Evolutionary conservation across 2,888 invertebrate genomes (phyloP).

Genomic region (Venusia cambrica): DNA sequence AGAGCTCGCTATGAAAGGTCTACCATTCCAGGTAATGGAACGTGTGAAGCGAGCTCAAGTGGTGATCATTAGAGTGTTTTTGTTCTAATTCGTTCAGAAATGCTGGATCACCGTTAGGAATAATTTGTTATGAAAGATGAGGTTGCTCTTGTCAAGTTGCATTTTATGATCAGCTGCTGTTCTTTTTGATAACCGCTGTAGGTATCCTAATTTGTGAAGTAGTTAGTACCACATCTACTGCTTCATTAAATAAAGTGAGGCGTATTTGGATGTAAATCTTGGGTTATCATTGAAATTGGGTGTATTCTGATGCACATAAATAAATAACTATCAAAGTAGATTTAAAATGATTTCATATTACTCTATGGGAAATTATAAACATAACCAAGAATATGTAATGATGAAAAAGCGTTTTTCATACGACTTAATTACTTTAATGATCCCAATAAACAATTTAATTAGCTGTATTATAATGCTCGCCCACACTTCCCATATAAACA

Average conservation of each 20-base stretch:
- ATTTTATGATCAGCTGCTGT: slow-evolving; percentile 15
- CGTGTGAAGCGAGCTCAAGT: slow-evolving; percentile 68
- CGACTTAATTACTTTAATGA: slow-evolving; percentile 18
- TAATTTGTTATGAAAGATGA: slow-evolving; percentile 30
- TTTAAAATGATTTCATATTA: too few species aligned
- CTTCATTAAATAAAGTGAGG: too few species aligned
- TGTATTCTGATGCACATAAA: too few species aligned
- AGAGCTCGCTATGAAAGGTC: slow-evolving; percentile 39
- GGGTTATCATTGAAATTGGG: too few species aligned
- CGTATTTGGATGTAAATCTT: too few species aligned
- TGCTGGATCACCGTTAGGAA: slow-evolving; percentile 32
- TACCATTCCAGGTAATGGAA: slow-evolving; percentile 71
- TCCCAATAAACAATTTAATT: slow-evolving; percentile 20
- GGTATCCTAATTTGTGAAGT: too few species aligned
- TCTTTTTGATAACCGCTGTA: too few species aligned
- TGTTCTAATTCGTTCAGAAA: slow-evolving; percentile 49
- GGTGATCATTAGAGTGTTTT: slow-evolving; percentile 63
- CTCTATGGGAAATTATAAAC: too few species aligned
- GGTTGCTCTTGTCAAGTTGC: slow-evolving; percentile 16
- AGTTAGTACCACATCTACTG: too few species aligned
- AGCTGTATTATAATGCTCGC: slow-evolving; percentile 26
- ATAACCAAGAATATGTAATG: too few species aligned
- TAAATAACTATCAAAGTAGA: too few species aligned
- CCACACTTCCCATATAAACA: slow-evolving; percentile 29
- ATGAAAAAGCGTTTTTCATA: too few species aligned